Base-by-base conservation (phyloP, 2,797 vertebrate genomes). In the Intellagama lesueurii region DNA sequence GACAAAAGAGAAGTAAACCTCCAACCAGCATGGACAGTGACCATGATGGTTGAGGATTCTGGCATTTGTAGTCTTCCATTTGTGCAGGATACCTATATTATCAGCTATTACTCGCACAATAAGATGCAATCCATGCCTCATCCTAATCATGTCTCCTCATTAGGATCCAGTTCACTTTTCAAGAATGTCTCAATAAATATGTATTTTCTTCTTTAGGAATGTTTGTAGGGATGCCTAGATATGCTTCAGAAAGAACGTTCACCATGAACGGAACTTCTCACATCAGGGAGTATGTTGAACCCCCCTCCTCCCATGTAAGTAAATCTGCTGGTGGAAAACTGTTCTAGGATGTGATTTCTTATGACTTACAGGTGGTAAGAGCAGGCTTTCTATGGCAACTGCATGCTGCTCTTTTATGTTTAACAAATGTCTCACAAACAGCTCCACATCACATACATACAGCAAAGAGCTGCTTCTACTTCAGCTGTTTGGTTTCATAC, bases 61-160 rank as follows among this genome's bases (percentile, higher is more conserved):
- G 60, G 60, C 60, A 64, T 11, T 24, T 64, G 86, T 7, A 86
- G 85, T 17, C 30, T 72, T 90, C 49, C 44, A 82, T 64, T 79
- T 79, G 72, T 88, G 81, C 60, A n/a, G 87, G 90, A 88, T 81
- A 92, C 91, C 73, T 81, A 76, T 30, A 80, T 68, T 77, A 16
- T 7, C 56, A 49, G 19, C 17, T 47, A 30, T 22, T 75, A 32
- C 75, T 82, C 56, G 40, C 56, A 75, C 52, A 75, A 87, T 40
- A 64, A 32, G 6, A 52, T 26, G 19, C 17, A 82, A 19, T 44
- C 24, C 26, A 32, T 60, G 35, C 9, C 8, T 82, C 28, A 81
- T n/a, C 30, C 19, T 76, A 40, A 2, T 75, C 49, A 32, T 78
- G 22, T 26, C 22, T n/a, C 68, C 26, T 44, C 79, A 26, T 26